Evolutionary conservation across 1,140 invertebrate species (phyloP), one percentile per base, ranked within the genome.

Genomic region (Dysdera silvatica): DNA sequence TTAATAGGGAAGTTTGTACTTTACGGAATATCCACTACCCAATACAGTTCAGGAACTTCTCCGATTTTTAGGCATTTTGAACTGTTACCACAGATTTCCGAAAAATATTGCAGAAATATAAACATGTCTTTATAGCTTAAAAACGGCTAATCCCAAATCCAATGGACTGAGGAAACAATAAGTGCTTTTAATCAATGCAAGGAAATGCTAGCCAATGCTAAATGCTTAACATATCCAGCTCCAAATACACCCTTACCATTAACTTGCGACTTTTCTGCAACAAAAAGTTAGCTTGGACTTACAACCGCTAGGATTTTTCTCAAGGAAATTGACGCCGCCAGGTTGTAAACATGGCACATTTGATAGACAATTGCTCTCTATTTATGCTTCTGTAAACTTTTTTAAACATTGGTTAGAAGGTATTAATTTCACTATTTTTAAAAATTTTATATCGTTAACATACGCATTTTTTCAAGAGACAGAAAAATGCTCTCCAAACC

Each of bases 61-160:
- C 43, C 53, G 68, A 3, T 75, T 74, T 62, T 24, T 74, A n/a
- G 75, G 73, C 4, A 60, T 74, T n/a, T 43, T 76, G 2, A 76
- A 75, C 56, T 76, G 72, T 67, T 78, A 77, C 67, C 68, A 65
- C 4, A 70, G 62, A 61, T 78, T 76, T 60, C 49, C 77, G 18
- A 61, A 55, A n/a, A 68, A 72, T 52, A 64, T 72, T 7, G 61
- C 71, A 1, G 20, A 51, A 16, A 33, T 54, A 0, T 61, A 66
- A 35, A 26, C 33, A 2, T 61, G 62, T 24, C 54, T 70, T 2
- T 31, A 69, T 26, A 24, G 3, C 18, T 18, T n/a, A 56, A 56
- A 28, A 56, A 56, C 3, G 53, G 43, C 20, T 2, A 41, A 2
- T 12, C 3, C 23, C 2, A 4, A 4, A 41, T 56, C 2, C 1